Evolutionary conservation across 2,113 vertebrate species (phyloP), one percentile per base, ranked within the genome.

Genomic region (Rhinopomastus cyanomelas): DNA sequence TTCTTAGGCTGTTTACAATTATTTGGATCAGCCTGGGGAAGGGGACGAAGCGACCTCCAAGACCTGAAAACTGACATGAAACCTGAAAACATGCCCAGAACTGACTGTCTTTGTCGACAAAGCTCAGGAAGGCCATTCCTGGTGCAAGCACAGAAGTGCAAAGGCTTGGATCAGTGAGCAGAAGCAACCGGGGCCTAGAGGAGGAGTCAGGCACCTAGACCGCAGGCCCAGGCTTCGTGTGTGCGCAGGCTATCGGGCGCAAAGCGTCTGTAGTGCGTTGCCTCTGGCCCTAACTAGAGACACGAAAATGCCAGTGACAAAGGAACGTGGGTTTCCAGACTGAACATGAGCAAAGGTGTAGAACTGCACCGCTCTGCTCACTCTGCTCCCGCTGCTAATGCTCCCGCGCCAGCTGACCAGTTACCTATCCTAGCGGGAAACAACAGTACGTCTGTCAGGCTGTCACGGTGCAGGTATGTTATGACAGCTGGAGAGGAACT

Each of bases 401-500:
- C 5, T 27, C 18, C 34, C 15, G 60, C 18, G 16, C 30, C 69
- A 81, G 22, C 56, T 62, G 48, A 68, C 15, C 37, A 22, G 62
- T 44, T 67, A 3, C 15, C 11, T 52, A 53, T 23, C 46, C 79
- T 32, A 75, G 29, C 52, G 91, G 82, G 64, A 89, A 87, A 71
- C 22, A 82, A 3, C 44, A 12, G 39, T 44, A 30, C 44, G 39
- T 44, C 27, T 44, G 67, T 16, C 82, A 73, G 67, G 56, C 57
- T 82, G 76, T 42, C 11, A 64, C 0, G 0, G 11, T 49, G 59
- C 0, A 3, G 56, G 49, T 66, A 19, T 88, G 81, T 89, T 95
- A 42, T 80, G 67, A 89, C 81, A 94, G 88, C 85, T 92, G 89
- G 61, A 76, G 51, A 92, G 19, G 34, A 88, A 59, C 39, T 89